phyloP scores from a whole-genome alignment of 2,797 vertebrate species.

The Clarias pachynema region DNA sequence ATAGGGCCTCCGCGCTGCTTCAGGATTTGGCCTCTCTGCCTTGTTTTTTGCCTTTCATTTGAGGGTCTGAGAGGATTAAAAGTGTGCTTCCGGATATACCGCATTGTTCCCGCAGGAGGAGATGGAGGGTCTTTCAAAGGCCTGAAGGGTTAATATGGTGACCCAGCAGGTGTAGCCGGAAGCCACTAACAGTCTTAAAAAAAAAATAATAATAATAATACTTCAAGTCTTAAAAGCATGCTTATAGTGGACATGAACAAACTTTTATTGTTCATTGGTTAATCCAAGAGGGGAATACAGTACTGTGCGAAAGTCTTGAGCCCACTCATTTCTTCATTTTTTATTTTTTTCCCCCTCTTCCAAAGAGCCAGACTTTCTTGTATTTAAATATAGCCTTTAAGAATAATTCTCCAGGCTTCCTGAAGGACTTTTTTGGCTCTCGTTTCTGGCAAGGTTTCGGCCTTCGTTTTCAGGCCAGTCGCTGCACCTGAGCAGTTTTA shows the following conservation, averaged over 20 bases:
- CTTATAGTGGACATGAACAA: not conserved
- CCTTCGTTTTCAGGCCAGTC: too few species aligned
- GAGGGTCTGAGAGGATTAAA: conserved; percentile 74
- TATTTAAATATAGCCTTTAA: too few species aligned
- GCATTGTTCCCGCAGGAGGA: conserved; percentile 65
- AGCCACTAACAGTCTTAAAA: not conserved
- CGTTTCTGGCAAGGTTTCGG: too few species aligned
- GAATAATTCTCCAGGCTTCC: too few species aligned
- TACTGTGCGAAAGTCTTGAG: too few species aligned
- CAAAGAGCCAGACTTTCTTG: too few species aligned
- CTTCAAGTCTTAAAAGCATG: not conserved
- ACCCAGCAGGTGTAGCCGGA: conserved; percentile 22
- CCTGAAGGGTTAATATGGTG: conserved; percentile 47
- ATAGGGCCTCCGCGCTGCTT: conserved; percentile 61
- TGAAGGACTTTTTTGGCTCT: too few species aligned
- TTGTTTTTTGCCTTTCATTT: conserved; percentile 72
- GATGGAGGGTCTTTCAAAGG: conserved; percentile 50
- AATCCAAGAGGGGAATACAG: not conserved
- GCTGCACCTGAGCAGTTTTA: too few species aligned
- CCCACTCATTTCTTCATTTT: too few species aligned
- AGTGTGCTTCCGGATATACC: conserved; percentile 69
- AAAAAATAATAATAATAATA: not conserved
- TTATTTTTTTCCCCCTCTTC: too few species aligned
- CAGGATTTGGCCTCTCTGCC: conserved; percentile 58
- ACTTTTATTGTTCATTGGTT: not conserved